Conservation (phyloP, 2,797 vertebrate genomes). For the Numenius phaeopus region DNA sequence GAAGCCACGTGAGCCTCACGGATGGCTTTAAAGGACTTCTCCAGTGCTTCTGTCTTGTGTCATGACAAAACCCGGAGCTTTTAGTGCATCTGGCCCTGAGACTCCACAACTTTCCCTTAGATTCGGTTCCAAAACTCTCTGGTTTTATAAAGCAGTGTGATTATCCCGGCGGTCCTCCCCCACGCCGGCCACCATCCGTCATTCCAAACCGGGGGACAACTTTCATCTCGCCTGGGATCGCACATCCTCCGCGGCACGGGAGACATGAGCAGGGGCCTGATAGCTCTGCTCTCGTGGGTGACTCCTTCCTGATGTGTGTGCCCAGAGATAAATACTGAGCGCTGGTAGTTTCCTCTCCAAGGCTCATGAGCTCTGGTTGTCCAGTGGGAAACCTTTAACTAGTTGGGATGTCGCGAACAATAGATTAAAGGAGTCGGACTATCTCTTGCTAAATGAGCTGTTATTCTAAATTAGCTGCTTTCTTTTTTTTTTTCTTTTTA, state of each 20-base stretch:
- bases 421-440: conserved; percentile 48
- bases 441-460: conserved; percentile 63
- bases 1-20: background rate
- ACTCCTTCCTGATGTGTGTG: conserved; percentile 27
- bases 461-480: conserved; percentile 34
- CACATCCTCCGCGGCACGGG: background rate
- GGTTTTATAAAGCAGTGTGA: background rate
- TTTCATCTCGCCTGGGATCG: background rate
- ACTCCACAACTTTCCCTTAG: background rate
- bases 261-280: background rate
- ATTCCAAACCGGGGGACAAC: background rate
- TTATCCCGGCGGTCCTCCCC: background rate
- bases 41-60: conserved; percentile 21
- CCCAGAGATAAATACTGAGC: conserved; percentile 33
- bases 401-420: background rate
- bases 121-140: background rate
- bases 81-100: background rate
- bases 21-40: background rate
- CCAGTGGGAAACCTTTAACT: background rate
- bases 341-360: background rate
- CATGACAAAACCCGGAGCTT: background rate
- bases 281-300: background rate
- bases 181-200: rapidly evolving
- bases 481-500: background rate
- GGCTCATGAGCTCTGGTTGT: conserved; percentile 11